These are phyloP conservation scores for Lagocephalus sceleratus DNA, from an alignment of 2,797 vertebrate species.

Conservation along the genomic window DNA sequence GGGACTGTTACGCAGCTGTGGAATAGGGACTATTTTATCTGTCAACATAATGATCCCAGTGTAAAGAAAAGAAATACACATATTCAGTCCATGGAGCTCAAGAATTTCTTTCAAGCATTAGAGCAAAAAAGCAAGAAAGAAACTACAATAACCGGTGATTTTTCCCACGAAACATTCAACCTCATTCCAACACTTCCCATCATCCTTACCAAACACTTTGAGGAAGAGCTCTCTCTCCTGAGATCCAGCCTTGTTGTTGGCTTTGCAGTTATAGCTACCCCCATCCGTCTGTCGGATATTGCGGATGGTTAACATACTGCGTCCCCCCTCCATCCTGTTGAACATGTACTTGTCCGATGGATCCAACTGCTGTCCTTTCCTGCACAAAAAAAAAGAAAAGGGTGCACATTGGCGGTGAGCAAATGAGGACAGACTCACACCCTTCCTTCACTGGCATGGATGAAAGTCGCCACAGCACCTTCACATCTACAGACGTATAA, in stretches of 20 bases:
- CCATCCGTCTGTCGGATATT: conserved; percentile 87
- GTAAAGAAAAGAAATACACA: too few relatives aligned
- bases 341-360: conserved; percentile 85
- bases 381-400: conserved; percentile 49
- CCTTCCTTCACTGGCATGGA: conserved; percentile 4
- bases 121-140: too few relatives aligned
- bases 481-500: conserved; percentile 25
- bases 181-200: too few relatives aligned
- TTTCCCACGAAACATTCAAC: too few relatives aligned
- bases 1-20: too few relatives aligned
- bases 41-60: too few relatives aligned
- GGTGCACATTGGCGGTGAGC: neutral
- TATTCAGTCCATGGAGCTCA: too few relatives aligned
- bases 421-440: neutral
- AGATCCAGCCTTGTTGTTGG: conserved; percentile 93
- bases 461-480: neutral
- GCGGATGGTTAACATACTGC: conserved; percentile 85
- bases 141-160: too few relatives aligned
- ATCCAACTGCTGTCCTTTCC: conserved; percentile 87
- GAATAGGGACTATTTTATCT: too few relatives aligned
- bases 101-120: too few relatives aligned
- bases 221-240: conserved; percentile 88
- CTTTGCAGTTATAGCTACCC: conserved; percentile 86
- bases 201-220: conserved; percentile 92
- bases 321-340: conserved; percentile 76